phyloP scores from a whole-genome alignment of 2,888 invertebrate genomes.

The Scaptomyza parva region DNA sequence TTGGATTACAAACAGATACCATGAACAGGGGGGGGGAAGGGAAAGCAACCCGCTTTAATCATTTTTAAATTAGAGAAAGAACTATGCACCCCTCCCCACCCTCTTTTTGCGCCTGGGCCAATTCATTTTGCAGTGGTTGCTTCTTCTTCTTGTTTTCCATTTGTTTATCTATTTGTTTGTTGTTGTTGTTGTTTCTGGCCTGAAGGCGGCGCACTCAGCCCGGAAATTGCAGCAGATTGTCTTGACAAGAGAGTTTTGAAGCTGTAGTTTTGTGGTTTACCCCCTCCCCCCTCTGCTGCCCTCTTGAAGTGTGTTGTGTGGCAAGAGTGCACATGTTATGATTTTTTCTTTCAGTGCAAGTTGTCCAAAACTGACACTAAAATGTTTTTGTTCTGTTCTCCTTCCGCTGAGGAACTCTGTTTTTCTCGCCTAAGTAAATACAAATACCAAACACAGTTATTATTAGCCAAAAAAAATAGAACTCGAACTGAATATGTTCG shows the following conservation, averaged over 20 bases:
- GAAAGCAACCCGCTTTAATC: constrained; percentile 75
- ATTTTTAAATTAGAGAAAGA: constrained; percentile 78
- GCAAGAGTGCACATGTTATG: constrained; percentile 58
- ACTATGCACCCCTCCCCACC: constrained; percentile 54
- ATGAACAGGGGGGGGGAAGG: not conserved
- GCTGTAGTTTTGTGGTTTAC: constrained; percentile 66
- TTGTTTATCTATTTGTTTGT: constrained; percentile 78
- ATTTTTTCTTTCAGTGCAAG: constrained; percentile 42
- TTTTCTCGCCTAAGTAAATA: constrained; percentile 47
- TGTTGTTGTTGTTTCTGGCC: constrained; percentile 54
- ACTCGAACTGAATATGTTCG: too few relatives aligned
- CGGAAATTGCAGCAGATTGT: constrained; percentile 79
- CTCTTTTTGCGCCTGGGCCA: constrained; percentile 6
- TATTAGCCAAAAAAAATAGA: constrained; percentile 62
- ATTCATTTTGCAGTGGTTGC: constrained; percentile 49
- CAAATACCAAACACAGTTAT: constrained; percentile 49
- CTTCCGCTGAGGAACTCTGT: too few relatives aligned
- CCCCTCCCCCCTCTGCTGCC: not conserved
- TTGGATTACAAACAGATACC: constrained; percentile 75
- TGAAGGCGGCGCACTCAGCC: constrained; percentile 16
- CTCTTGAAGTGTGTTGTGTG: constrained; percentile 54
- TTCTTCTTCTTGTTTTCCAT: constrained; percentile 30
- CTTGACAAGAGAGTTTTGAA: constrained; percentile 48
- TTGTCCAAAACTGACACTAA: constrained; percentile 46
- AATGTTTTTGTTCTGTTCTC: constrained; percentile 45